Conservation (phyloP, 2,113 vertebrate species). For the Phyllostomus discolor region DNA sequence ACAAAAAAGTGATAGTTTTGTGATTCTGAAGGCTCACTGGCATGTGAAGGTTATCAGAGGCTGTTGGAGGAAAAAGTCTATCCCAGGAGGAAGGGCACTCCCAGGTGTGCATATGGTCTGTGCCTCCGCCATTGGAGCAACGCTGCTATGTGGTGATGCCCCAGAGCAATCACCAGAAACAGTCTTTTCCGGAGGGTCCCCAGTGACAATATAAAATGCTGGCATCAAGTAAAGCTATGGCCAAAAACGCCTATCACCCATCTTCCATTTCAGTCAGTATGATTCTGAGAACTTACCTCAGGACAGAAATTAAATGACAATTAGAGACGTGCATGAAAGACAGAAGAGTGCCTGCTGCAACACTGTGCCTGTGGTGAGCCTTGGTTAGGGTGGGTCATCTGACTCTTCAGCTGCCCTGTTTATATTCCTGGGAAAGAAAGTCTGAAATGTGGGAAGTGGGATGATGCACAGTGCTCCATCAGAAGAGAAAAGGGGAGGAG, state of each 20-base stretch:
- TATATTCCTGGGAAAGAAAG: background rate
- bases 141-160: background rate
- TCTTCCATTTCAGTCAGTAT: background rate
- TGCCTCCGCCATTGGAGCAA: background rate
- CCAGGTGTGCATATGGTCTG: background rate
- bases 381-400: too few relatives aligned
- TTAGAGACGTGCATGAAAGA: background rate
- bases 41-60: background rate
- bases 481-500: background rate
- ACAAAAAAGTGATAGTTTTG: background rate
- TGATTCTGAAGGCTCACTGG: background rate
- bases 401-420: background rate
- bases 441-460: background rate
- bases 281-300: background rate
- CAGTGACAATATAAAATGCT: background rate
- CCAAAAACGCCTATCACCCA: background rate
- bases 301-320: background rate
- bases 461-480: background rate
- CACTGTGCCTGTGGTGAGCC: accelerated
- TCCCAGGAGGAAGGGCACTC: background rate
- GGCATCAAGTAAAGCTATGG: background rate
- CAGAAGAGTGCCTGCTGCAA: accelerated
- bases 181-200: background rate
- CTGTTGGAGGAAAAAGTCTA: background rate
- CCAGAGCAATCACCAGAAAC: background rate